phyloP scores from a whole-genome alignment of 2,888 invertebrate species.

The Drosophila demipolita region DNA sequence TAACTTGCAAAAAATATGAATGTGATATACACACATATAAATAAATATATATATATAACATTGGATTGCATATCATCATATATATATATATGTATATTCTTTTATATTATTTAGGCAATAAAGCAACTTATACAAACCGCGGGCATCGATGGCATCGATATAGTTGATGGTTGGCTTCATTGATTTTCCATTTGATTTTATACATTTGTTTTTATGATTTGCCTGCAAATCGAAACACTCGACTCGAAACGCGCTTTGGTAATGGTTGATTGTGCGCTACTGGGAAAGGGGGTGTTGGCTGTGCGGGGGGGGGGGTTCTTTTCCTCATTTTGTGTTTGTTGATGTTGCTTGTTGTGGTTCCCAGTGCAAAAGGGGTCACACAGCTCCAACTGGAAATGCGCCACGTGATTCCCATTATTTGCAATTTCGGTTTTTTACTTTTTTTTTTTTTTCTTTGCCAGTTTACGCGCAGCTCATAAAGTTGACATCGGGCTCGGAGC shows the following conservation, averaged over 20 bases:
- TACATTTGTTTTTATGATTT: conserved; percentile 78
- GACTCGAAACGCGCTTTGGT: conserved; percentile 70
- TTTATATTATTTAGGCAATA: conserved; percentile 62
- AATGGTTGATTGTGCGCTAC: conserved; percentile 72
- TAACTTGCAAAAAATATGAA: conserved; percentile 29
- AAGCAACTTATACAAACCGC: conserved; percentile 75
- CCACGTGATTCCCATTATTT: conserved; percentile 79
- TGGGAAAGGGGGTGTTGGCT: too few species aligned
- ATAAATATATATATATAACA: background rate
- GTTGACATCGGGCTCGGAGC: background rate
- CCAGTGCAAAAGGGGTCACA: conserved; percentile 44
- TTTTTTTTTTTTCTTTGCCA: conserved; percentile 53
- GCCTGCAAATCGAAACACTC: conserved; percentile 78
- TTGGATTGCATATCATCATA: background rate
- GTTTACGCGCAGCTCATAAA: conserved; percentile 60
- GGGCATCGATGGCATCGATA: conserved; percentile 47
- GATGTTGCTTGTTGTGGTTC: conserved; percentile 4
- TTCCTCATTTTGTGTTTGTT: conserved; percentile 42
- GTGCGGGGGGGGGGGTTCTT: background rate
- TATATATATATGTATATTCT: conserved; percentile 15
- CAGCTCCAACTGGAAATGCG: conserved; percentile 42
- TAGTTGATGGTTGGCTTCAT: conserved; percentile 73
- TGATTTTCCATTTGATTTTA: conserved; percentile 78
- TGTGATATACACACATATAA: conserved; percentile 19
- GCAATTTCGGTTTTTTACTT: conserved; percentile 69